Evolutionary conservation across 2,888 invertebrate genomes (phyloP).

Genomic region (Pseudococcus jackbeardsleyi): DNA sequence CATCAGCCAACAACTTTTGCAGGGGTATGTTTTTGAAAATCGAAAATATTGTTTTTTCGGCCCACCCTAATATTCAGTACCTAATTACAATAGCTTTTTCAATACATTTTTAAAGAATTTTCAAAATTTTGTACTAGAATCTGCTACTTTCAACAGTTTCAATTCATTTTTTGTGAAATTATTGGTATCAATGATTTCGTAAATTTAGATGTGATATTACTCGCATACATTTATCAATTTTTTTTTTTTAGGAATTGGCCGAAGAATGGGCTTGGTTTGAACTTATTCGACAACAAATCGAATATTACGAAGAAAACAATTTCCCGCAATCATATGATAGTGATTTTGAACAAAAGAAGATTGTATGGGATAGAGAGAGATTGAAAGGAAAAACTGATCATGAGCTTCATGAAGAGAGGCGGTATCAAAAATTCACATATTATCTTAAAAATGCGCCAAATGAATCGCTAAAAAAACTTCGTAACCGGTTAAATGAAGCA

Average conservation of each 20-base stretch:
- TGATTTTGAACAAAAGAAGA: conserved; percentile 34
- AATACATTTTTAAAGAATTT: no score
- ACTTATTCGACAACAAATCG: conserved; percentile 23
- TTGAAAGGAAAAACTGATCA: conserved; percentile 34
- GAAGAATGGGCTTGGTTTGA: conserved; percentile 50
- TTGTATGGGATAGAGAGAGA: conserved; percentile 11
- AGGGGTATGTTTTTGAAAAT: no score
- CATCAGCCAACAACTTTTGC: no score
- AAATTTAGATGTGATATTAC: no score
- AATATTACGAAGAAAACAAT: conserved; percentile 36
- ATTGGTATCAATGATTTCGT: no score
- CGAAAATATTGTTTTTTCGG: no score
- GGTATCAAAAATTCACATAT: conserved; percentile 42
- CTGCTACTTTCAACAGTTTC: no score
- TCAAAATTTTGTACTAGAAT: no score
- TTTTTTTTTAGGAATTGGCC: conserved; percentile 25
- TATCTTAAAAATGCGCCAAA: conserved; percentile 27
- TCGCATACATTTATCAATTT: no score
- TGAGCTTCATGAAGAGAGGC: conserved; percentile 11
- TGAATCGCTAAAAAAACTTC: conserved; percentile 1
- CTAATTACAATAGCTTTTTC: no score
- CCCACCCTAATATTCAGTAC: no score
- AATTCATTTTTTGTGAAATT: no score
- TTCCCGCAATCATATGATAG: conserved; percentile 23
- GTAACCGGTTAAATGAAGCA: conserved; percentile 14